Evolutionary conservation across 2,797 vertebrate species (phyloP).

Genomic region (Pitangus sulphuratus): DNA sequence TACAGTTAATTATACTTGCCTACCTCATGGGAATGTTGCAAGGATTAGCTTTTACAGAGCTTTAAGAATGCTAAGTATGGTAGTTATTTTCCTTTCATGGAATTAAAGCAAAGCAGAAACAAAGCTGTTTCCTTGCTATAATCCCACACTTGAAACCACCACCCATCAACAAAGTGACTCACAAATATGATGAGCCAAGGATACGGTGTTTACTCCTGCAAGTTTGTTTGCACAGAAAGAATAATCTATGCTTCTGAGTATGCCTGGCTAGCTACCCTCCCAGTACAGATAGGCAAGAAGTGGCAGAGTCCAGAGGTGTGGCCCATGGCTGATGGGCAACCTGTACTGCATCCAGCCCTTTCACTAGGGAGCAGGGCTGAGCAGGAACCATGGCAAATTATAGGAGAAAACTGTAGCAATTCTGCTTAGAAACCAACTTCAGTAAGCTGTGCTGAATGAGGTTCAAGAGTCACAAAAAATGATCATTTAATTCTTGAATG

Average conservation of each 20-base stretch:
- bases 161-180: conserved; percentile 17
- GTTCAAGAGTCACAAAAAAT: not conserved
- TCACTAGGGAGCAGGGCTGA: not conserved
- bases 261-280: not conserved
- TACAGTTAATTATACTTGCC: not conserved
- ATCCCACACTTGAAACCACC: not conserved
- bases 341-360: not conserved
- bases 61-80: not conserved
- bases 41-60: not conserved
- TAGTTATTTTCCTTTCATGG: not conserved
- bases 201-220: not conserved
- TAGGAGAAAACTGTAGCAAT: not conserved
- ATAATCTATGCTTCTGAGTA: not conserved
- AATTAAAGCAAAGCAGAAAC: conserved; percentile 21
- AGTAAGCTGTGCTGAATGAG: not conserved
- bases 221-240: not conserved
- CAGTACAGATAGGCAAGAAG: not conserved
- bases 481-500: not conserved
- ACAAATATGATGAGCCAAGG: not conserved
- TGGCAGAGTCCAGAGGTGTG: not conserved
- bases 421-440: not conserved
- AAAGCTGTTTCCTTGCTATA: conserved; percentile 31
- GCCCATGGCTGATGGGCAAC: not conserved
- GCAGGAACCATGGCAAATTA: not conserved
- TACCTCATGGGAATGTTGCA: not conserved